Evolutionary conservation across 2,888 invertebrate genomes (phyloP).

Genomic region (Amphimallon solstitiale): DNA sequence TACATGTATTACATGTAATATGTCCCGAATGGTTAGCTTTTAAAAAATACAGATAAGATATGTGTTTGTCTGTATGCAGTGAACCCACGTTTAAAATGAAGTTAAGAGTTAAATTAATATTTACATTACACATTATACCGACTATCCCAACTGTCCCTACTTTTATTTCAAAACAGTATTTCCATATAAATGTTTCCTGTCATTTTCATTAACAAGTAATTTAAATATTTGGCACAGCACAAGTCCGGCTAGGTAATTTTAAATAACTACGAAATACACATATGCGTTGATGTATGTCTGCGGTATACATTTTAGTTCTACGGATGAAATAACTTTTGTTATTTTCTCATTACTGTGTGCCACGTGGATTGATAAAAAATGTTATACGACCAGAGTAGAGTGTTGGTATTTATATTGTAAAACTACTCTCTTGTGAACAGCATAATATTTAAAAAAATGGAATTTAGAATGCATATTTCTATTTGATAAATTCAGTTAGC

Average conservation of each 20-base stretch:
- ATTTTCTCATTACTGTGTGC: conserved; percentile 14
- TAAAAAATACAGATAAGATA: too few relatives aligned
- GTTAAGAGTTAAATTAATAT: conserved; percentile 20
- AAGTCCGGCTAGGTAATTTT: not conserved
- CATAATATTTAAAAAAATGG: too few relatives aligned
- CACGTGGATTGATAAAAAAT: not conserved
- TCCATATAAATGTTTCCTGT: conserved; percentile 30
- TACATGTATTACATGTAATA: too few relatives aligned
- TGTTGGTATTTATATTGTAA: too few relatives aligned
- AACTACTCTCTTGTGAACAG: too few relatives aligned
- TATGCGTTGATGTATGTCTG: too few relatives aligned
- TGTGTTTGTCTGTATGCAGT: too few relatives aligned
- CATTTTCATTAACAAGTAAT: conserved; percentile 28
- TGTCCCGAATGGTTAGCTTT: too few relatives aligned
- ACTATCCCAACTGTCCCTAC: conserved; percentile 4
- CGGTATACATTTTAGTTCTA: not conserved
- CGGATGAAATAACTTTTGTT: conserved; percentile 5
- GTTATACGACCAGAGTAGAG: not conserved
- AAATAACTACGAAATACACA: not conserved
- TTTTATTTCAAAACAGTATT: conserved; percentile 16
- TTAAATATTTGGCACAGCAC: conserved; percentile 23
- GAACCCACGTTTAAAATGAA: not conserved
- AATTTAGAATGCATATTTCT: too few relatives aligned
- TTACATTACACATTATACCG: not conserved
- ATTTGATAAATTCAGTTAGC: too few relatives aligned